Base-by-base conservation (phyloP, 2,113 vertebrate species). In the Castor canadensis region DNA sequence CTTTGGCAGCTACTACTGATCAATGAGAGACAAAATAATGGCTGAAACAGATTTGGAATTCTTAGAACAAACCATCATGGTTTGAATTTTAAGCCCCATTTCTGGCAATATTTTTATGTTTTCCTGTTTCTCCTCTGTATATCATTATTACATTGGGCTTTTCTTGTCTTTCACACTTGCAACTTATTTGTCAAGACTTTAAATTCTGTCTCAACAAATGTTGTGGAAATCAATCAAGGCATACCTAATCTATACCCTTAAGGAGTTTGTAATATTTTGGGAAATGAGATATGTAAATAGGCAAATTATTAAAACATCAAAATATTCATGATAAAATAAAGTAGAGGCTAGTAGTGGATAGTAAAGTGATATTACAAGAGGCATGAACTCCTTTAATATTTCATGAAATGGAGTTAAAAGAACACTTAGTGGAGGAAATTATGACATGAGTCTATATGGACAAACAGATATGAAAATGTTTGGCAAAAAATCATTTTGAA, bases 171-270 rank as follows among this genome's bases (percentile, higher is more conserved):
- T 93, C 56, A 93, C 30, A 66, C 47, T 80, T 87, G 87, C 76
- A 91, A n/a, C n/a, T n/a, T 6, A 87, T 38, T 76, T 90, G 73
- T n/a, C 45, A 67, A 67, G 52, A 85, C 49, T 84, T 94, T 67
- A 75, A 83, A 87, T 91, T 90, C 24, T 64, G 47, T 72, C 20
- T 19, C 79, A 56, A 72, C 6, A 22, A 67, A 79, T 81, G 79
- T 16, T 73, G 40, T 84, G 6, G 71, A 91, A 95, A 93, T 93
- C 47, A 58, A 77, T 90, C 47, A 73, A 73, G 77, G 30, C 5
- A 43, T 45, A 62, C 17, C 7, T 71, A 58, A 12, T 85, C 12
- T 81, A 45, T 1, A 22, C 8, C 30, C 6, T 84, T 12, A 84
- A 69, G 26, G 72, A 60, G 7, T 5, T 91, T 30, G 20, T 17